Conservation (phyloP, 2,797 vertebrate genomes). For the Liasis olivaceus region DNA sequence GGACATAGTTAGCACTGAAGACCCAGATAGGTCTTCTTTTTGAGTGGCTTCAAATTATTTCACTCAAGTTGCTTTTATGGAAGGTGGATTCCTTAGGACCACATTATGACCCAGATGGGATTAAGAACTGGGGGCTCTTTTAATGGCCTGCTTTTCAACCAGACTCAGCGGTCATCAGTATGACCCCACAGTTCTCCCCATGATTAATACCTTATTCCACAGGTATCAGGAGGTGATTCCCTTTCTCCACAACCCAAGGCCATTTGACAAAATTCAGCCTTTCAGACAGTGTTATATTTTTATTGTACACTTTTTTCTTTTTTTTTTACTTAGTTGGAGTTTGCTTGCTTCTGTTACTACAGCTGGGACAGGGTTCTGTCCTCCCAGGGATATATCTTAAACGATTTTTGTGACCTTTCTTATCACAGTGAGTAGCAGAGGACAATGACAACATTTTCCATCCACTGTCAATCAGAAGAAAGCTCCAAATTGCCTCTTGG, state of each 20-base stretch:
- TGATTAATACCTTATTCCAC: not conserved
- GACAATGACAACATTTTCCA: not conserved
- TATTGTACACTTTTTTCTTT: not conserved
- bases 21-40: not conserved
- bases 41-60: not conserved
- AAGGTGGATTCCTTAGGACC: not conserved
- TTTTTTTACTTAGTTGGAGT: not conserved
- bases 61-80: not conserved
- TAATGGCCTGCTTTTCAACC: not conserved
- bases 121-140: not conserved
- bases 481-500: slow-evolving; percentile 30
- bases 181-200: not conserved
- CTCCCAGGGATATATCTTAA: not conserved
- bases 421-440: not conserved
- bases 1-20: not conserved
- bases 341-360: not conserved
- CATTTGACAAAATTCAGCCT: not conserved
- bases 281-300: not conserved
- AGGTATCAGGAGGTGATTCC: not conserved
- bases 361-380: not conserved
- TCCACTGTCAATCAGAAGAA: not conserved
- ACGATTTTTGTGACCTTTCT: not conserved
- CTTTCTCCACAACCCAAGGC: not conserved
- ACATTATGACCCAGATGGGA: not conserved
- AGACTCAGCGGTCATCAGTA: not conserved